Evolutionary conservation across 2,797 vertebrate genomes (phyloP).

Genomic region (Xiphophorus birchmanni): DNA sequence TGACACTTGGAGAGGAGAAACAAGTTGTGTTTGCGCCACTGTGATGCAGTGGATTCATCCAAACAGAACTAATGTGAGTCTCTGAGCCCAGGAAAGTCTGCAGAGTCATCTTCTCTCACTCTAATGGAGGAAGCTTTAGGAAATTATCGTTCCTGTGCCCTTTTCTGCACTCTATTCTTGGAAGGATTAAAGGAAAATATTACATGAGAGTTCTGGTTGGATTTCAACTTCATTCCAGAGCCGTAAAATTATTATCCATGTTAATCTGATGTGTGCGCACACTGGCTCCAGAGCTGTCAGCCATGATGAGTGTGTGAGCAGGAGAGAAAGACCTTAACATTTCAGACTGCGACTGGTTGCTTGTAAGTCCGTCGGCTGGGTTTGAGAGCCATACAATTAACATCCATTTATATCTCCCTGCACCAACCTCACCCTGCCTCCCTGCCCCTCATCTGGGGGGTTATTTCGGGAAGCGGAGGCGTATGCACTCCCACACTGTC

Average conservation of each 20-base stretch:
- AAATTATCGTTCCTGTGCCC: slow-evolving; percentile 12
- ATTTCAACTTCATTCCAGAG: slow-evolving; percentile 28
- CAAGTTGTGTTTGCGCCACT: slow-evolving; percentile 18
- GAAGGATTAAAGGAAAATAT: slow-evolving; percentile 68
- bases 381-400: slow-evolving; percentile 74
- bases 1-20: slow-evolving; percentile 34
- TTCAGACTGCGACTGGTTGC: slow-evolving; percentile 27
- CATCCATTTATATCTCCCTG: slow-evolving; percentile 73
- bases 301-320: slow-evolving; percentile 4
- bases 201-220: slow-evolving; percentile 48
- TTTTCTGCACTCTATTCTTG: slow-evolving; percentile 55
- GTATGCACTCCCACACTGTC: slow-evolving; percentile 68
- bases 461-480: slow-evolving; percentile 73
- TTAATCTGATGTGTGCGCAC: slow-evolving; percentile 38
- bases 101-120: slow-evolving; percentile 36
- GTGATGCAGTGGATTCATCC: slow-evolving; percentile 33
- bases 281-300: slow-evolving; percentile 17
- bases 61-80: slow-evolving; percentile 47
- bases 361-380: slow-evolving; percentile 25
- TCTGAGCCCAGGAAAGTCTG: slow-evolving; percentile 32
- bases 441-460: slow-evolving; percentile 70
- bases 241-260: slow-evolving; percentile 46
- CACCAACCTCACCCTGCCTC: slow-evolving; percentile 71
- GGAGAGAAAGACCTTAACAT: slow-evolving; percentile 11
- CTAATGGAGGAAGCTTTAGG: slow-evolving; percentile 8